These are phyloP conservation scores for Mactra quadrangularis DNA, from an alignment of 1,140 invertebrate genomes.

Conservation along the genomic window DNA sequence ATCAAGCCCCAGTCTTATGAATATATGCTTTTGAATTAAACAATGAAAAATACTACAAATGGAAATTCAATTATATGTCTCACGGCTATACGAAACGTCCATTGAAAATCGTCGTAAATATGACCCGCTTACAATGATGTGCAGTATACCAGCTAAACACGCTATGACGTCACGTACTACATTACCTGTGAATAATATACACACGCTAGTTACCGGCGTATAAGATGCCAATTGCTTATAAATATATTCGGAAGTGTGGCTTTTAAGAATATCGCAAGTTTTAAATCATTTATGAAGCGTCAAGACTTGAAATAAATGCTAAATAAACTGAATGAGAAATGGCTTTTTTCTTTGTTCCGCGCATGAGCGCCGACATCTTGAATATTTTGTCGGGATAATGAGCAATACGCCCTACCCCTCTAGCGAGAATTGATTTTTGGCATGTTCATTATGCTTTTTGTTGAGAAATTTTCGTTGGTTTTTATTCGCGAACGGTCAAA, in stretches of 20 bases:
- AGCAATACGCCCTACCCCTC: slow-evolving; percentile 76
- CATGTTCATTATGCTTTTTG: slow-evolving; percentile 83
- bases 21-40: not conserved
- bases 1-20: too few relatives aligned
- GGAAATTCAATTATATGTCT: not conserved
- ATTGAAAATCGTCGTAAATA: not conserved
- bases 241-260: not conserved
- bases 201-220: not conserved
- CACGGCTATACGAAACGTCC: not conserved
- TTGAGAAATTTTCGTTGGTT: slow-evolving; percentile 78
- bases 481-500: slow-evolving; percentile 76
- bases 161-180: slow-evolving; percentile 60
- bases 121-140: slow-evolving; percentile 4
- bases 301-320: not conserved
- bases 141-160: slow-evolving; percentile 43
- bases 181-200: slow-evolving; percentile 40
- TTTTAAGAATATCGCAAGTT: not conserved
- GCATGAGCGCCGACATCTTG: slow-evolving; percentile 78
- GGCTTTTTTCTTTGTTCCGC: slow-evolving; percentile 56
- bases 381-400: slow-evolving; percentile 74
- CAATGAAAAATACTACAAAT: not conserved
- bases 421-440: slow-evolving; percentile 77
- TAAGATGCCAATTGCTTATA: not conserved
- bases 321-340: slow-evolving; percentile 10
- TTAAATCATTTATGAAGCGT: not conserved